Base-by-base conservation (phyloP, 1,140 invertebrate species). In the Brachionus paranguensis region DNA sequence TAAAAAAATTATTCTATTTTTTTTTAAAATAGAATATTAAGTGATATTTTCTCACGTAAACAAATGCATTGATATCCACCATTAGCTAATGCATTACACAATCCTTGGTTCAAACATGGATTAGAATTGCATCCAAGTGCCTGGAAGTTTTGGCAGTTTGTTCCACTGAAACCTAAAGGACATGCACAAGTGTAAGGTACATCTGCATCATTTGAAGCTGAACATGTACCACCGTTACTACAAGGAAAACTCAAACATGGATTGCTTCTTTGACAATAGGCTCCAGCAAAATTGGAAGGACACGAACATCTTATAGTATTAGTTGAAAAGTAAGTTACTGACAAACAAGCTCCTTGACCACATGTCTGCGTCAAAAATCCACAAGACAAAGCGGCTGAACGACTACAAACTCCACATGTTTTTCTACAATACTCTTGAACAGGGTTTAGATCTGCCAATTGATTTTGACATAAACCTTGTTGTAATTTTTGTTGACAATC, bases 251-350 rank as follows among this genome's bases (percentile, higher is more conserved):
- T 60, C 11, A 41, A 10, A 64, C 78, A 81, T 27, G 78, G 53
- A 68, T 81, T 81, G 10, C 37, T 68, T 64, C 78, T 81, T 65
- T 81, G 53, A 47, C 78, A 81, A 68, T 81, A 81, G 11, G 78
- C 37, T n/a, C 78, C 78, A 37, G 78, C 64, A 24, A 43, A 47
- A 29, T 64, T 64, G 17, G 78, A 24, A 20, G 78, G 78, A 47
- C 78, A 81, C 1, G 53, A 20, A 17, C 78, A 81, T 68, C 43
- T 81, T 24, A 81, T 68, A 12, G 50, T 81, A 24, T 24, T 20
- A 10, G 41, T 27, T 11, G 33, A 17, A 47, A 81, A 81, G 10
- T 43, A 47, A 11, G 53, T 27, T 7, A 64, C 64, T 20, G 53
- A 11, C n/a, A 27, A 7, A 60, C 78, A 81, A 27, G 78, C 20